Percentiles rank a stretch among this genome's conserved stretches.
phyloP scores from a whole-genome alignment of 2,888 invertebrate genomes.

The Ophioninae sp. region DNA sequence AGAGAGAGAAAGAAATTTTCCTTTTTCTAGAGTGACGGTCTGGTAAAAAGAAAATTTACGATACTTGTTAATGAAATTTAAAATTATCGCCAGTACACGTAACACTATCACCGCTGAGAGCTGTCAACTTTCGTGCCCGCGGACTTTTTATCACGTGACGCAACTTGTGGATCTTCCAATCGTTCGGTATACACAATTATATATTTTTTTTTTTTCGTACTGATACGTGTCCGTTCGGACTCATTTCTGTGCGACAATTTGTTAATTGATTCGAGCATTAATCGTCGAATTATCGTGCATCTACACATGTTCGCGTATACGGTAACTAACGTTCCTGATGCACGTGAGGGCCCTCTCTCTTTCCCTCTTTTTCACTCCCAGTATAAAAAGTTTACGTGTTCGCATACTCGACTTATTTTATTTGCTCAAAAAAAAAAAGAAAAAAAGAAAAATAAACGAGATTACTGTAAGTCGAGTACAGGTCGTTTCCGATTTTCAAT shows the following conservation, averaged over 20 bases:
- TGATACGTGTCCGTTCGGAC: slow-evolving; percentile 9
- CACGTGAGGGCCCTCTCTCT: slow-evolving; percentile 60
- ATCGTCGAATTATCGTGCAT: slow-evolving; percentile 72
- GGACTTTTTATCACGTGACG: slow-evolving; percentile 47
- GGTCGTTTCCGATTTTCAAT: neutral
- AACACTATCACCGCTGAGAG: slow-evolving; percentile 37
- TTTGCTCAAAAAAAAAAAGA: neutral
- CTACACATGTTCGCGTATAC: slow-evolving; percentile 72
- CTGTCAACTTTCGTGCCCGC: slow-evolving; percentile 22
- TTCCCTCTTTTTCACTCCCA: slow-evolving; percentile 10
- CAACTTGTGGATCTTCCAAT: slow-evolving; percentile 54
- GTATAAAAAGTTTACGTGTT: slow-evolving; percentile 13
- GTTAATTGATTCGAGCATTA: slow-evolving; percentile 71
- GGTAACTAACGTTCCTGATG: slow-evolving; percentile 67
- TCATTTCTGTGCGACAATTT: slow-evolving; percentile 58
- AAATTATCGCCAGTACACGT: slow-evolving; percentile 47
- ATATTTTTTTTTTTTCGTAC: slow-evolving; percentile 12
- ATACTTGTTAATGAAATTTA: slow-evolving; percentile 54
- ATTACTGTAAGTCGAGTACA: neutral
- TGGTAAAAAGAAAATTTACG: slow-evolving; percentile 60
- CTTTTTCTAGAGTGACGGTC: neutral
- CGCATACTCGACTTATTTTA: slow-evolving; percentile 16
- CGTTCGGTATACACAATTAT: slow-evolving; percentile 17
- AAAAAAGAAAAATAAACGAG: neutral
- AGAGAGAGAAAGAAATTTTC: neutral